Conservation (phyloP, 2,113 vertebrate species). For the Picathartes gymnocephalus region DNA sequence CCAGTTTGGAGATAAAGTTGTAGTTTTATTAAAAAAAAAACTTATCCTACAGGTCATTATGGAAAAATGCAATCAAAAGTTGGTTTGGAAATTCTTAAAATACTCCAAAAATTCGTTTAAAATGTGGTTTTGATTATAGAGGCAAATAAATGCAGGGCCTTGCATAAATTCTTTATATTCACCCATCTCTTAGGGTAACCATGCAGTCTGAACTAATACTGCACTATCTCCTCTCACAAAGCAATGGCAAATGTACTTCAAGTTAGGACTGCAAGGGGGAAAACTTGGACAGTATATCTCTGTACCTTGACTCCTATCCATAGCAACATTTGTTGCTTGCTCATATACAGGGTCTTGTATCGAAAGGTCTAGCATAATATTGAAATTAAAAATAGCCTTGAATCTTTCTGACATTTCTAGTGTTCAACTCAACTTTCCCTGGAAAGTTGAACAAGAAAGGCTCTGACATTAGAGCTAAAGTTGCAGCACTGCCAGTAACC, state of each 20-base stretch:
- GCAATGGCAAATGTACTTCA: background rate
- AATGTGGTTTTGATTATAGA: background rate
- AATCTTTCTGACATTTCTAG: background rate
- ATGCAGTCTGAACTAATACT: background rate
- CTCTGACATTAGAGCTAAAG: background rate
- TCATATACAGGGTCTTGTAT: background rate
- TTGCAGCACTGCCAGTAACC: background rate
- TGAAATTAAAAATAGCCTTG: background rate
- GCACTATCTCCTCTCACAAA: background rate
- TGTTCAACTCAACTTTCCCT: background rate
- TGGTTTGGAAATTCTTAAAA: background rate
- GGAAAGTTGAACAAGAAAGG: background rate
- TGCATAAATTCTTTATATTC: background rate
- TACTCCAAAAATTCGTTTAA: background rate
- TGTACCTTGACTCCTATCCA: background rate
- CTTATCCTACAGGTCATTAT: background rate
- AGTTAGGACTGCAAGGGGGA: background rate
- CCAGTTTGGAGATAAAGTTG: background rate
- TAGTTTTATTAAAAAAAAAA: background rate
- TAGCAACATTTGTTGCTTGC: background rate
- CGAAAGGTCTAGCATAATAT: background rate
- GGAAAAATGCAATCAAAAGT: background rate
- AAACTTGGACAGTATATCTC: background rate
- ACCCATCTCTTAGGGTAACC: background rate
- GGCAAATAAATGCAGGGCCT: background rate